These are phyloP conservation scores for Cosmia pyralina DNA, from an alignment of 2,888 invertebrate genomes.

Conservation along the genomic window DNA sequence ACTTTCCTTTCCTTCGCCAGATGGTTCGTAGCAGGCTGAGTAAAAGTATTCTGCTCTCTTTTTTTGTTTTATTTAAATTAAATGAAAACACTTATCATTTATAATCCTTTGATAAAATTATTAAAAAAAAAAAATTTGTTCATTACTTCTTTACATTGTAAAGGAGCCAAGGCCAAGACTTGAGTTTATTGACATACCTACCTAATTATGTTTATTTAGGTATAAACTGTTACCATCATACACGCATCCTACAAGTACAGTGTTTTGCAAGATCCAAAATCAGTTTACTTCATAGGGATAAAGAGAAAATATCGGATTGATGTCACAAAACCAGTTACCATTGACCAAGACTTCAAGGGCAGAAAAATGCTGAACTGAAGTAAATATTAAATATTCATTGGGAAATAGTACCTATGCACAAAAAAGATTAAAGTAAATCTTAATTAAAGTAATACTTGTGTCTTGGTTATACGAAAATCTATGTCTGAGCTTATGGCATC, in stretches of 20 bases:
- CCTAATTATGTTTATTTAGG: too few relatives aligned
- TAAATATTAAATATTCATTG: slow-evolving; percentile 14
- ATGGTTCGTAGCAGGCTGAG: slow-evolving; percentile 31
- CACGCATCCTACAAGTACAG: too few relatives aligned
- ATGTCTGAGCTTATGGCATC: neutral
- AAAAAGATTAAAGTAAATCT: neutral
- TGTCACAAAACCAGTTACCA: slow-evolving; percentile 25
- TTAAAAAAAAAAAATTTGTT: neutral
- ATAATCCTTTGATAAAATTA: neutral
- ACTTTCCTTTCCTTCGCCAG: slow-evolving; percentile 39
- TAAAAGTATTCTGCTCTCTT: slow-evolving; percentile 4
- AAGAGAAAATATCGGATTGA: slow-evolving; percentile 35
- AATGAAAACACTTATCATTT: neutral
- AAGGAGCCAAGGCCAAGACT: too few relatives aligned
- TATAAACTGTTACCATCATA: too few relatives aligned
- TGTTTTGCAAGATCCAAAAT: slow-evolving; percentile 1
- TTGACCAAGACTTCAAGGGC: slow-evolving; percentile 19
- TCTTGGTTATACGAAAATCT: neutral
- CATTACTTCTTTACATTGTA: neutral
- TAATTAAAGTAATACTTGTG: too few relatives aligned
- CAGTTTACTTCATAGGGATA: neutral
- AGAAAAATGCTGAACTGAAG: slow-evolving; percentile 13
- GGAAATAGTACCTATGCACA: neutral
- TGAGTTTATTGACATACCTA: neutral
- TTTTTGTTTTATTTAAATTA: neutral